Conservation (phyloP, 2,113 vertebrate genomes). For the Prunella fulvescens region DNA sequence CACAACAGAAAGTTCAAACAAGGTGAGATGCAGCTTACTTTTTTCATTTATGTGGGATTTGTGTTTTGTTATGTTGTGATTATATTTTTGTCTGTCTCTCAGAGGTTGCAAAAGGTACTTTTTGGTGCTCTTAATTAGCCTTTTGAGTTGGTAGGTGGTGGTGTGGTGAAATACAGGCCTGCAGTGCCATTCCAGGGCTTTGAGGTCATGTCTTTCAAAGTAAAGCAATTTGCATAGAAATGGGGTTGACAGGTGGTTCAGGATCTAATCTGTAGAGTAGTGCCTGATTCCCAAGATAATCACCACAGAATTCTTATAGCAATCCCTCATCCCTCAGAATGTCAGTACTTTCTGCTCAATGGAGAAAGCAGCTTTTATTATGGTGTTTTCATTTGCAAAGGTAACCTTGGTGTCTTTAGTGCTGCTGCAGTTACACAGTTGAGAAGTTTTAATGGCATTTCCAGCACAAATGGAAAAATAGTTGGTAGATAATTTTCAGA, state of each 20-base stretch:
- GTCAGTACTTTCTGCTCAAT: not conserved
- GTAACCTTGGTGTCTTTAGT: not conserved
- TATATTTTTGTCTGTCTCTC: not conserved
- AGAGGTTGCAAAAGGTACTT: not conserved
- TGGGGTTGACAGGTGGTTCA: not conserved
- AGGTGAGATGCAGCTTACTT: constrained; percentile 67
- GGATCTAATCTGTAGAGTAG: not conserved
- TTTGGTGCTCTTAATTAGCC: not conserved
- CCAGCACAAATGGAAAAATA: not conserved
- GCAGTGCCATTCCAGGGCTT: not conserved
- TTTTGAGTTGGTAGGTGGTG: not conserved
- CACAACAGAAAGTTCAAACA: constrained; percentile 64
- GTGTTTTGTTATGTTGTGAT: not conserved
- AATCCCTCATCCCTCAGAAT: not conserved
- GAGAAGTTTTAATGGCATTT: not conserved
- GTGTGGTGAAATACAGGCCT: not conserved
- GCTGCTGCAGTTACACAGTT: not conserved
- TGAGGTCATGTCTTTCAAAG: not conserved
- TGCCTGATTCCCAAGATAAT: not conserved
- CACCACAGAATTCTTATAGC: not conserved
- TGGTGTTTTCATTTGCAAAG: not conserved
- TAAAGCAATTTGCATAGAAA: not conserved
- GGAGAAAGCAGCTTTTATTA: not conserved
- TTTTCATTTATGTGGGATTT: not conserved
- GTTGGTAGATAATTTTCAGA: not conserved